A percentile compares a stretch with the other conserved stretches of the same genome.
phyloP scores from a whole-genome alignment of 2,113 vertebrate genomes.

The Coptodon bakossiorum region DNA sequence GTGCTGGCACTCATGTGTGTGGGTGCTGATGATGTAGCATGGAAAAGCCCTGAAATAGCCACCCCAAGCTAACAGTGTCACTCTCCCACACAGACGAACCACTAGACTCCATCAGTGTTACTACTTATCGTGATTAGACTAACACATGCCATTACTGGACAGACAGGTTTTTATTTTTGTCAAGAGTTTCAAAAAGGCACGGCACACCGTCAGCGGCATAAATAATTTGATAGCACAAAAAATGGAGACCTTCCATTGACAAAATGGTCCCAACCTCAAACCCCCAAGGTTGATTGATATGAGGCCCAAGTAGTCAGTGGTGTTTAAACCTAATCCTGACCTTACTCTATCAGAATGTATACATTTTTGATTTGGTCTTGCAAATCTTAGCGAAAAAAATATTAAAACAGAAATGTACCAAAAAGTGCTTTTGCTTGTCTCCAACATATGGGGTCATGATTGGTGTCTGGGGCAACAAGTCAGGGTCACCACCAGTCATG shows the following conservation, averaged over 20 bases:
- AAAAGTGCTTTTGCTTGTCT: background rate
- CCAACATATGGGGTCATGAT: background rate
- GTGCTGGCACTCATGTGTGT: background rate
- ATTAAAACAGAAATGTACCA: background rate
- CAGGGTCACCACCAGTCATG: background rate
- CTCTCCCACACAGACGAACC: constrained; percentile 29
- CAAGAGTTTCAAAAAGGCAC: background rate
- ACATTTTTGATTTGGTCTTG: background rate
- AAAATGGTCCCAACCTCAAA: background rate
- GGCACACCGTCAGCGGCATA: background rate
- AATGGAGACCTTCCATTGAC: background rate
- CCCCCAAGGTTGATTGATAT: background rate
- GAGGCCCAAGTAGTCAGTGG: background rate
- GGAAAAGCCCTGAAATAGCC: constrained; percentile 31
- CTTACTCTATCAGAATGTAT: background rate
- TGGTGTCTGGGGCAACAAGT: background rate
- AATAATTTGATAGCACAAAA: background rate
- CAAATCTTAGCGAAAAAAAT: background rate
- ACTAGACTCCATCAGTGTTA: constrained; percentile 19
- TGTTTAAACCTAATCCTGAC: background rate
- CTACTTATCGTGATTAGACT: constrained; percentile 1
- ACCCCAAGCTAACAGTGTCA: constrained; percentile 28
- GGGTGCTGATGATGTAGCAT: constrained; percentile 17
- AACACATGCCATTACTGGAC: background rate
- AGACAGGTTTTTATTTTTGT: background rate